Evolutionary conservation across 2,888 invertebrate species (phyloP), one percentile per base, ranked within the genome.

Genomic region (Patella depressa): DNA sequence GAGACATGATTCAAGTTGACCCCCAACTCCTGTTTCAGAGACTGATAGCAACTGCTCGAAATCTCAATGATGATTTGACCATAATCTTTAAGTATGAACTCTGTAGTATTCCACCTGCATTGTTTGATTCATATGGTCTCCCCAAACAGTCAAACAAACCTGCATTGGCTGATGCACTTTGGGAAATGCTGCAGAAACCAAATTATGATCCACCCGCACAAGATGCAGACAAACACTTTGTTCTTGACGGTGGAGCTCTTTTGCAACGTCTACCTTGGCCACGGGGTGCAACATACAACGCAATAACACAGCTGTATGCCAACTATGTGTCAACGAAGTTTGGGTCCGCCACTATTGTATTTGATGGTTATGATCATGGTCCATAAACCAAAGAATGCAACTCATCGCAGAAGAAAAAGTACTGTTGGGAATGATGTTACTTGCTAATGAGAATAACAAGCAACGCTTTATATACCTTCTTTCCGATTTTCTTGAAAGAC

Each of bases 281-380:
- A 65, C 19, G 77, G 53, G 83, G 83, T 29, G 17, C 74, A 70
- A 82, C 82, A 14, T 85, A 76, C 71, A 74, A 74, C 15, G 75
- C 75, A n/a, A 83, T 85, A 11, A 78, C 78, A 71, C 24, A 79
- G 19, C 54, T 57, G 29, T 85, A 84, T 76, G 72, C 73, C 17
- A 72, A 78, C 1, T 77, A 83, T 76, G 78, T 83, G 7, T 7
- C 9, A 19, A 78, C 72, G 53, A 76, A 76, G 53, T 85, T 81
- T 72, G 72, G 71, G 9, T 59, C 77, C 9, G 45, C 80, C 11
- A 81, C 76, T 17, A 75, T 81, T 76, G 83, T 85, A 12, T 87
- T 87, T 80, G 87, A 85, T 81, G 85, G 87, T 7, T 86, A 87
- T 76, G 72, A 29, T 14, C 24, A 53, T 29, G 79, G 78, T 15